Base-by-base conservation (phyloP, 2,797 vertebrate species). In the Ptychadena robeensis region DNA sequence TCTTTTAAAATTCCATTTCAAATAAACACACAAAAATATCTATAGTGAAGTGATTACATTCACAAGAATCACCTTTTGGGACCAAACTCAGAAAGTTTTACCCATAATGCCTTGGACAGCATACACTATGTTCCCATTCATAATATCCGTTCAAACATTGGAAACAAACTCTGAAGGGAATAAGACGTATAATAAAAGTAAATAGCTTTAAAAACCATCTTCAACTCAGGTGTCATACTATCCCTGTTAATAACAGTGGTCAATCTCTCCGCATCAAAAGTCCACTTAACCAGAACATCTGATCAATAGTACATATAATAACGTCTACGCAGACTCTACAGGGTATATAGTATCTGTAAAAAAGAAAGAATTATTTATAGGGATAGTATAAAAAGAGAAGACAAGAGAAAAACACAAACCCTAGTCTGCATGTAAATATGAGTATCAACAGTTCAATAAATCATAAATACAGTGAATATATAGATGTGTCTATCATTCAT, bases 381-480 rank as follows among this genome's bases (percentile, higher is more conserved):
- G 44, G 44, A n/a, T 18, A 28, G 59, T 2, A 27, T 61, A 25
- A 27, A 61, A 25, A 28, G n/a, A 59, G 22, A 59, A 9, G 25
- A 2, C 1, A 22, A 59, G 10, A 59, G 12, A 57, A 25, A 59
- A 59, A 61, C 11, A 31, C 5, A 18, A 35, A 44, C 18, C 4
- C 6, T 22, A 22, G 7, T 53, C 7, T 53, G 22, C 15, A 22
- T 22, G 18, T 7, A 53, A 53, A 53, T 53, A 22, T 18, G 22
- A 22, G 25, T 44, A 65, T 44, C 37, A 77, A 25, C 30, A 28
- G 37, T 48, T 77, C 31, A 77, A 31, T 10, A 65, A 65, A 14
- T 18, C 1, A 65, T 31, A 77, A 31, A 77, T 32, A 66, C 31
- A 10, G 59, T 31, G 4, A 38, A 28, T 12, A 25, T 18, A 44